Percentiles rank a stretch among this genome's conserved stretches.
phyloP scores from a whole-genome alignment of 2,113 vertebrate species.

The Indicator maculatus region DNA sequence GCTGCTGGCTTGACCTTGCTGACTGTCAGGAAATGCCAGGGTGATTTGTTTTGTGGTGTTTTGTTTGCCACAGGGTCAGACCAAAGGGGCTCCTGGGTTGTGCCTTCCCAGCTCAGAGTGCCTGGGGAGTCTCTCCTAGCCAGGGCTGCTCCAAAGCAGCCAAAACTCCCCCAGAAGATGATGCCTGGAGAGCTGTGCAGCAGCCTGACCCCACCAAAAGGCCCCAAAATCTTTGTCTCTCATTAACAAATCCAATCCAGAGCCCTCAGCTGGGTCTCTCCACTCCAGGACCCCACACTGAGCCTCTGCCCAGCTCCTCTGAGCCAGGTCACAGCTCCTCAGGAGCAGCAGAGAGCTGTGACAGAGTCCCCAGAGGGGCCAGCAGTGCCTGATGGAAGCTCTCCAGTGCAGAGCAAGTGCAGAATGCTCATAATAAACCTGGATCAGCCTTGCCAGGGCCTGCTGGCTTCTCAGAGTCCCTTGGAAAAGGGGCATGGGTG shows the following conservation, averaged over 20 bases:
- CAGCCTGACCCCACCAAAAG: fast-evolving
- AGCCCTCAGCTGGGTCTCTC: neutral
- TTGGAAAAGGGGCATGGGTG: fast-evolving
- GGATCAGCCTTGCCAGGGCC: neutral
- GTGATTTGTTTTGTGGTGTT: too few relatives aligned
- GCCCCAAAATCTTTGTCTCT: neutral
- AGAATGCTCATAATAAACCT: neutral
- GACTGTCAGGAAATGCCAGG: neutral
- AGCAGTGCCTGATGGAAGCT: neutral
- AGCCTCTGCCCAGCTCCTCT: neutral
- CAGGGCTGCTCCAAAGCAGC: neutral
- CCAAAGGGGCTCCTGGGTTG: neutral
- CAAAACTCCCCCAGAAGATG: neutral
- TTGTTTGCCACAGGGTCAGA: neutral
- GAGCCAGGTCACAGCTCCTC: neutral
- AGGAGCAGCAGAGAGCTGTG: too few relatives aligned
- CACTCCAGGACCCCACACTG: neutral
- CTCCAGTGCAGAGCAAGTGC: neutral
- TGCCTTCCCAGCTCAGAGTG: neutral
- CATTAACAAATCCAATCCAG: neutral
- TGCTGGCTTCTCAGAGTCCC: neutral
- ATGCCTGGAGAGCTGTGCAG: fast-evolving
- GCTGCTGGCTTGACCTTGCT: slow-evolving; percentile 1
- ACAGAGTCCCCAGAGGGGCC: neutral
- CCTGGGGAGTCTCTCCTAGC: neutral